Evolutionary conservation across 2,797 vertebrate genomes (phyloP), one percentile per base, ranked within the genome.

Genomic region (Lithobates sylvaticus): DNA sequence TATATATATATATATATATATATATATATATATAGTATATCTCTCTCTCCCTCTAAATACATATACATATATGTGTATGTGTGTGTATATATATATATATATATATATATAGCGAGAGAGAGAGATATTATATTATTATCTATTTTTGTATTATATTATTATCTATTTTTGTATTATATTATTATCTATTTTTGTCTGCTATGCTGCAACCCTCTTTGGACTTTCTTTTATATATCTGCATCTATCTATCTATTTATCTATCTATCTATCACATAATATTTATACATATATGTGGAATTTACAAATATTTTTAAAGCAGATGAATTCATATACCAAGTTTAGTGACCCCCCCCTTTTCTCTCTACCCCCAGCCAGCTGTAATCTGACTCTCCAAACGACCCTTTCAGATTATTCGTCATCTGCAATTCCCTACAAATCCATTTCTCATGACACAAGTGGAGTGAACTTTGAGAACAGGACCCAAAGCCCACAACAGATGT

Each of bases 371-470:
- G 70, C 36, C 71, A 16, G 68, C 32, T 76, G 72, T 82, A 82
- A 86, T 77, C 21, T 81, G 79, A 86, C 78, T 82, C 84, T 26
- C 21, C 69, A 76, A 81, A 81, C 15, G 84, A 86, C 65, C 47
- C 74, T 36, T 67, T 67, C 64, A 80, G 72, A 82, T 68, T 32
- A 81, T 82, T 70, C 29, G 34, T 86, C 78, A 70, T 82, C 34
- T 85, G 71, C 58, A 85, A 69, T 81, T 75, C 77, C 4, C 71
- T 34, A 86, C 84, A 77, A 84, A 86, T 77, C 84, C 78, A 86
- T 86, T 71, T 65, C 74, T 71, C 36, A n/a, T 83, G 50, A 83
- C 85, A 69, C 13, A 65, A 78, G 67, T 61, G 67, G 32, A 81
- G 72, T 71, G 47, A 76, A 81, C 47, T 86, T 71, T 61, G 27